phyloP scores from a whole-genome alignment of 2,113 vertebrate genomes.

The Gymnarchus niloticus region DNA sequence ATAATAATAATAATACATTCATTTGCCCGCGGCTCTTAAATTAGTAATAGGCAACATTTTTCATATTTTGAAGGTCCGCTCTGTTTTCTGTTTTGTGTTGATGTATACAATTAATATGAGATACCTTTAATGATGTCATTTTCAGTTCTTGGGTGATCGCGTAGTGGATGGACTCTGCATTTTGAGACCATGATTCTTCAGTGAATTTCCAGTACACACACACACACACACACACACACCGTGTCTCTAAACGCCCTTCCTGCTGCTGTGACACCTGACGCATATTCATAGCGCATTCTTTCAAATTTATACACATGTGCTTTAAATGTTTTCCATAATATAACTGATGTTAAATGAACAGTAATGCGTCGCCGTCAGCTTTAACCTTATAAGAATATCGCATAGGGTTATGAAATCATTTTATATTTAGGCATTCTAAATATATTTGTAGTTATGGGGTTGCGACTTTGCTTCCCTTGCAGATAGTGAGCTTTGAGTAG shows the following conservation, averaged over 20 bases:
- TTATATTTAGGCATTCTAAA: slow-evolving; percentile 3
- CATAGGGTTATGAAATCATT: too few species aligned
- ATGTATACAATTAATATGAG: not conserved
- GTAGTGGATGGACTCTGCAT: not conserved
- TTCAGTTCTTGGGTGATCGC: too few species aligned
- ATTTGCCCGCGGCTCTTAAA: too few species aligned
- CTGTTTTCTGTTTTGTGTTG: not conserved
- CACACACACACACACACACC: not conserved
- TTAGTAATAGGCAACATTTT: not conserved
- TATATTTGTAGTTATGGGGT: slow-evolving; percentile 25
- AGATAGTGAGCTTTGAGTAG: not conserved
- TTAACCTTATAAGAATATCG: too few species aligned
- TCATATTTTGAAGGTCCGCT: not conserved
- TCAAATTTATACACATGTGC: too few species aligned
- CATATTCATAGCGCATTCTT: too few species aligned
- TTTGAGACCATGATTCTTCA: not conserved
- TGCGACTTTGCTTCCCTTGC: slow-evolving; percentile 28
- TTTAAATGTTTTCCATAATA: too few species aligned
- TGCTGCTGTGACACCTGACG: too few species aligned
- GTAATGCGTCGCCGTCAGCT: too few species aligned
- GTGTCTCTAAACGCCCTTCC: not conserved
- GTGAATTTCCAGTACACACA: not conserved
- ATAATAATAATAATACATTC: too few species aligned
- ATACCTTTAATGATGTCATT: not conserved
- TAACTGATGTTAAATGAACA: too few species aligned